phyloP scores from a whole-genome alignment of 2,113 vertebrate genomes.

The Phycodurus eques region DNA sequence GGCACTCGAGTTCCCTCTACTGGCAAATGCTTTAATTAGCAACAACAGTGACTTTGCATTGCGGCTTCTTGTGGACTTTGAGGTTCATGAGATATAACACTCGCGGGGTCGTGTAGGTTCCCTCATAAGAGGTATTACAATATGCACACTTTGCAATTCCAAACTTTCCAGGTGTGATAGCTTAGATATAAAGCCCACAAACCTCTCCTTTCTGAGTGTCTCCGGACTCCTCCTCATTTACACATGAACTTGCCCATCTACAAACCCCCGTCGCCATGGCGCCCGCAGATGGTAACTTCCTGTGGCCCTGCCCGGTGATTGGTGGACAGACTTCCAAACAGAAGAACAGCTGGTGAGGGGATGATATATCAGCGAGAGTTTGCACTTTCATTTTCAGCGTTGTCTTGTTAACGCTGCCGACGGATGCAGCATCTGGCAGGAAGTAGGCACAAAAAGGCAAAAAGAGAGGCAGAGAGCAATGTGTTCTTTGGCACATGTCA shows the following conservation, averaged over 20 bases:
- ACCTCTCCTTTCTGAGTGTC: conserved; percentile 8
- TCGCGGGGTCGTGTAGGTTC: neutral
- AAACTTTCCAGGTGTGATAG: neutral
- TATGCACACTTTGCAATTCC: neutral
- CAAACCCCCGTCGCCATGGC: conserved; percentile 58
- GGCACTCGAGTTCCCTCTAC: conserved; percentile 70
- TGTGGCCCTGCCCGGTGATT: conserved; percentile 62
- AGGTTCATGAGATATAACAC: neutral
- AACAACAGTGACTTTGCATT: neutral
- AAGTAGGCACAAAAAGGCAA: conserved; percentile 60
- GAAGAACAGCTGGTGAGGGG: conserved; percentile 68
- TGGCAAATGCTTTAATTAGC: conserved; percentile 40
- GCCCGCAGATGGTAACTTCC: conserved; percentile 70
- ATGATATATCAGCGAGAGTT: conserved; percentile 67
- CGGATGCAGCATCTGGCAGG: conserved; percentile 69
- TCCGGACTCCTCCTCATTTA: conserved; percentile 22
- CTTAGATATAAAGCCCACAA: neutral
- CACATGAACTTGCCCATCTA: conserved; percentile 37
- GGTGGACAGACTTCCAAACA: conserved; percentile 63
- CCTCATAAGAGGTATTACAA: neutral
- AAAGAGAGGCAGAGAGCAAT: conserved; percentile 54
- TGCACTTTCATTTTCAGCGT: conserved; percentile 70
- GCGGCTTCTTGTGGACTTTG: neutral
- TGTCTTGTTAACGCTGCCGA: conserved; percentile 66
- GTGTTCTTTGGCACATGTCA: conserved; percentile 63